Evolutionary conservation across 2,888 invertebrate genomes (phyloP).

Genomic region (Alcis repandata): DNA sequence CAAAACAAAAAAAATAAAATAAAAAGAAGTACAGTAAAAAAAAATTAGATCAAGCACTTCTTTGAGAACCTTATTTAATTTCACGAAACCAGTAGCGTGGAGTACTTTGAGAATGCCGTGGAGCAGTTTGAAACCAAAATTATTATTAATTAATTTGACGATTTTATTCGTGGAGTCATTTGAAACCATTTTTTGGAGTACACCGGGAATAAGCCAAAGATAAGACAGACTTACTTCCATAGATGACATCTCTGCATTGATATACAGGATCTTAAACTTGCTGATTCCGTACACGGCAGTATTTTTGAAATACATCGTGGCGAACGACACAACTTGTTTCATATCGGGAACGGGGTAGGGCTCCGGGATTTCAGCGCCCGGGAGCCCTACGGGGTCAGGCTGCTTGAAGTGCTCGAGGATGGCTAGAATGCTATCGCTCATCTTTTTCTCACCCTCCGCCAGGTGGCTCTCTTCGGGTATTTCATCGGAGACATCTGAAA

Average conservation of each 20-base stretch:
- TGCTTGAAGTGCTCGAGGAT: slow-evolving; percentile 93
- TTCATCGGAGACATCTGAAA: slow-evolving; percentile 48
- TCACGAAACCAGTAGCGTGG: no score
- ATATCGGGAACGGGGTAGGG: slow-evolving; percentile 93
- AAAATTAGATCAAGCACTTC: no score
- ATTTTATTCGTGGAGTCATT: no score
- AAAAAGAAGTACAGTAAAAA: no score
- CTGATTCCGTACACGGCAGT: slow-evolving; percentile 91
- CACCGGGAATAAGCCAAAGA: no score
- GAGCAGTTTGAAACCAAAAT: no score
- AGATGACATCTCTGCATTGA: slow-evolving; percentile 90
- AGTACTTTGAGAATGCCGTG: no score
- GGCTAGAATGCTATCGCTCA: slow-evolving; percentile 90
- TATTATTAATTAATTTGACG: no score
- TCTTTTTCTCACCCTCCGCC: slow-evolving; percentile 87
- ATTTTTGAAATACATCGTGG: slow-evolving; percentile 90
- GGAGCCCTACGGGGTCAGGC: slow-evolving; percentile 92
- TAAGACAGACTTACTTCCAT: slow-evolving; percentile 87
- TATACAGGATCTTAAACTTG: slow-evolving; percentile 91
- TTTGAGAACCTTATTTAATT: no score
- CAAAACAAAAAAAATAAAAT: no score
- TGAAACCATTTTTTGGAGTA: no score
- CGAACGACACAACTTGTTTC: slow-evolving; percentile 90
- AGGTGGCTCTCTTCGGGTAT: slow-evolving; percentile 53
- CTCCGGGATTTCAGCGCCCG: slow-evolving; percentile 92